A percentile compares a stretch with the other conserved stretches of the same genome.
phyloP scores from a whole-genome alignment of 2,888 invertebrate genomes.

The Diadromus collaris region DNA sequence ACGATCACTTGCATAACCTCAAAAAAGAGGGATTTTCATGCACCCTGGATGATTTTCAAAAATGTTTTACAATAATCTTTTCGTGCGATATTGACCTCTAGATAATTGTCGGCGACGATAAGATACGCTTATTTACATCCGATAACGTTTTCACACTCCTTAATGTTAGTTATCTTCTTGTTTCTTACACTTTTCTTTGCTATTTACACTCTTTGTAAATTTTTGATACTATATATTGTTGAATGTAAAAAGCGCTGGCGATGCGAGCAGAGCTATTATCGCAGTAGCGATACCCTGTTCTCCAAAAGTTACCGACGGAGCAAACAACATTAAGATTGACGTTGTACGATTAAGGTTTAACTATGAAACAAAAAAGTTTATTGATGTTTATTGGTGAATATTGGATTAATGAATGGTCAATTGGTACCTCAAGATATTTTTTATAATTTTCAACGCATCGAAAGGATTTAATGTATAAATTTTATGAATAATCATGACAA shows the following conservation, averaged over 20 bases:
- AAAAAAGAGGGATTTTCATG: slow-evolving; percentile 18
- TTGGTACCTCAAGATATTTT: not conserved
- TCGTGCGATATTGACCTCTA: slow-evolving; percentile 5
- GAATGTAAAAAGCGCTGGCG: too few relatives aligned
- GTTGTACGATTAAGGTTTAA: not conserved
- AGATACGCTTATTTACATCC: slow-evolving; percentile 5
- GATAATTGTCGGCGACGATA: slow-evolving; percentile 13
- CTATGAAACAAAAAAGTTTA: not conserved
- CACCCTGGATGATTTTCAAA: not conserved
- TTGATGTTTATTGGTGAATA: not conserved
- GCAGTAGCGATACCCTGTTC: too few relatives aligned
- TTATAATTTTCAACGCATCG: not conserved
- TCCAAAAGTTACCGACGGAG: too few relatives aligned
- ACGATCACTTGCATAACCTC: slow-evolving; percentile 39
- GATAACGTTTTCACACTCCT: slow-evolving; percentile 2
- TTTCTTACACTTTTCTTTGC: too few relatives aligned
- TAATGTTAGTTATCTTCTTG: slow-evolving; percentile 3
- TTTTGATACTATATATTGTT: too few relatives aligned
- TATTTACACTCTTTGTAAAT: too few relatives aligned
- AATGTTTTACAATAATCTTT: not conserved
- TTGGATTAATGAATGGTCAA: too few relatives aligned
- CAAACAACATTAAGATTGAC: not conserved
- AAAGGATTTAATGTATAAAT: not conserved
- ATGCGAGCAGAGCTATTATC: too few relatives aligned
- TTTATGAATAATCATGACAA: not conserved